Evolutionary conservation across 2,113 vertebrate genomes (phyloP).

Genomic region (Capricornis sumatraensis): DNA sequence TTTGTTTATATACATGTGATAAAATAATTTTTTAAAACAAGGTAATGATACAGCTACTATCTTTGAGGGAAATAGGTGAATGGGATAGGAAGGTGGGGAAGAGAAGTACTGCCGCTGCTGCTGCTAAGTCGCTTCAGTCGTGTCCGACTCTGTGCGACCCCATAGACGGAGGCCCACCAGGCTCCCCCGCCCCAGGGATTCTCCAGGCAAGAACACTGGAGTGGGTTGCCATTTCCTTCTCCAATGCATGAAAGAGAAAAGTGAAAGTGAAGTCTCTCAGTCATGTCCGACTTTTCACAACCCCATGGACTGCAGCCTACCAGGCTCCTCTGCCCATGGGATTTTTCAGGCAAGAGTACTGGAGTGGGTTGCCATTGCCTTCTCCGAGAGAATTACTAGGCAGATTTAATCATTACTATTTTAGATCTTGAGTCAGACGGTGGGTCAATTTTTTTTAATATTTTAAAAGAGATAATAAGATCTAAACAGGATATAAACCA

Average conservation of each 20-base stretch:
- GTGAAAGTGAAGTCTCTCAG: too few species aligned
- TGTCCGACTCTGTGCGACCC: too few species aligned
- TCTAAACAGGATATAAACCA: neutral
- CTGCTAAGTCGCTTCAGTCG: too few species aligned
- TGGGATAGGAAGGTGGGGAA: neutral
- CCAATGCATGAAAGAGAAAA: too few species aligned
- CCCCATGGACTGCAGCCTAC: too few species aligned
- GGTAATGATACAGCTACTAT: neutral
- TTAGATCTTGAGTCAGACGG: neutral
- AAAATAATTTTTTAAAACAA: conserved; percentile 12
- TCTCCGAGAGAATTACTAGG: neutral
- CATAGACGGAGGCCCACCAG: too few species aligned
- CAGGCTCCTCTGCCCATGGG: too few species aligned
- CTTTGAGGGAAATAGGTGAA: neutral
- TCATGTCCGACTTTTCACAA: fast-evolving
- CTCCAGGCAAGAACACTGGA: too few species aligned
- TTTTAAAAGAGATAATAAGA: neutral
- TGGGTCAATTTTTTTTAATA: neutral
- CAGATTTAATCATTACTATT: neutral
- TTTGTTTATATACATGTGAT: neutral
- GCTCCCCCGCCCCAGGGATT: too few species aligned
- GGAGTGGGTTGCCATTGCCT: too few species aligned
- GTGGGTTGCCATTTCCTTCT: too few species aligned
- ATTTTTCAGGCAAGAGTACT: too few species aligned
- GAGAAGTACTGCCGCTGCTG: neutral